Evolutionary conservation across 92 coral and sea anemone genomes (phyloP), one percentile per base, ranked within the genome.

Genomic region (Parazoanthus swiftii): DNA sequence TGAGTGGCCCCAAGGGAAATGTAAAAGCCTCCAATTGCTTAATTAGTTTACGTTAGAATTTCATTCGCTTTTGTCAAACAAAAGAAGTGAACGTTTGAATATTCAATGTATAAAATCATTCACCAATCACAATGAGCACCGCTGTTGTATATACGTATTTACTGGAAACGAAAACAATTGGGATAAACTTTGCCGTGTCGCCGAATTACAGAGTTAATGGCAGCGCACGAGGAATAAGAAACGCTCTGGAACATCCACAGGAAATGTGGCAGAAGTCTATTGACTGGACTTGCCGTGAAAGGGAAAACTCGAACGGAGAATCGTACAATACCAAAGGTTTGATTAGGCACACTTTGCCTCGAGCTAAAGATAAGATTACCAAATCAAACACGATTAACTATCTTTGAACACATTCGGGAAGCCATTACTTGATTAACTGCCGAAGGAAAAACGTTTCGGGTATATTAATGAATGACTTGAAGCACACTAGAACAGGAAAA

Each of bases 101-200:
- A 84, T 84, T 84, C 79, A 84, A 63, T 63, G n/a, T 48, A 16
- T 5, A n/a, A 0, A 25, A 1, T 72, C 14, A 25, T 68, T 77
- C 63, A 23, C 87, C 87, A 84, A 84, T 84, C 87, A 84, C 54
- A 84, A 29, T 39, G 71, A 84, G 46, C 36, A 21, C 8, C 43
- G 66, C 0, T 0, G 87, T 20, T 84, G 87, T 84, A 68, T 46
- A 36, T 84, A 8, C 21, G 33, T 84, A 84, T 84, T 84, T 84
- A 56, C 87, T 84, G 23, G 79, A 66, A 46, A 71, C 79, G 87
- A 70, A 38, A 71, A 25, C 87, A 84, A 84, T 46, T 71, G 77
- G 38, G 87, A 48, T 84, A 44, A 84, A 84, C 44, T 71, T 84
- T 84, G 29, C 29, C 46, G 87, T 44, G 70, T 70, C 79, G 87